Percentiles rank a stretch among this genome's conserved stretches.
phyloP scores from a whole-genome alignment of 2,888 invertebrate genomes.

The Masnerella sp. region DNA sequence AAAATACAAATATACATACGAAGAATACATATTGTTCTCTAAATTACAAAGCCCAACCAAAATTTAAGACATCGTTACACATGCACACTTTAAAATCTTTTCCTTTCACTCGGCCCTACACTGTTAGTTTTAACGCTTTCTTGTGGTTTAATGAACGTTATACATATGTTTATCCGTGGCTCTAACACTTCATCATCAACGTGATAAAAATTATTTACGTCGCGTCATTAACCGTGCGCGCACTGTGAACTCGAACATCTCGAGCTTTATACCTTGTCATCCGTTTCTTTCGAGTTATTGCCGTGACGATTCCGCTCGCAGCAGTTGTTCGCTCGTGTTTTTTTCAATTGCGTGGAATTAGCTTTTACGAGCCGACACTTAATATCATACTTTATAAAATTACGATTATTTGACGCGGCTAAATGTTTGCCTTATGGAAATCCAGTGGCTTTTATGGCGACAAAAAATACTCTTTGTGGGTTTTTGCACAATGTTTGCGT shows the following conservation, averaged over 20 bases:
- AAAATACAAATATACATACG: background rate
- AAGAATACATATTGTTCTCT: conserved; percentile 29
- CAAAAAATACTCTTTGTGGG: conserved; percentile 14
- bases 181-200: conserved; percentile 39
- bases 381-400: conserved; percentile 32
- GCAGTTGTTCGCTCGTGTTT: conserved; percentile 3
- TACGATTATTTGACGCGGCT: conserved; percentile 31
- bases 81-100: conserved; percentile 26
- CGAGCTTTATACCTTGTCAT: conserved; percentile 39
- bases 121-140: conserved; percentile 43
- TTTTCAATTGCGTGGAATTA: conserved; percentile 36
- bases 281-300: conserved; percentile 30
- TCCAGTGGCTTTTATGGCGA: conserved; percentile 19
- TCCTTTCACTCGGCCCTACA: conserved; percentile 31
- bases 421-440: conserved; percentile 38
- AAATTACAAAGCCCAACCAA: conserved; percentile 33
- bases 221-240: conserved; percentile 47
- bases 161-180: conserved; percentile 34
- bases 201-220: conserved; percentile 47
- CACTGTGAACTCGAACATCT: conserved; percentile 15
- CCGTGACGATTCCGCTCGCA: conserved; percentile 2
- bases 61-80: conserved; percentile 49
- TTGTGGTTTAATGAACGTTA: conserved; percentile 43
- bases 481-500: too few relatives aligned
- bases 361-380: conserved; percentile 31